phyloP scores from a whole-genome alignment of 2,797 vertebrate species.

The Pseudopleuronectes americanus region DNA sequence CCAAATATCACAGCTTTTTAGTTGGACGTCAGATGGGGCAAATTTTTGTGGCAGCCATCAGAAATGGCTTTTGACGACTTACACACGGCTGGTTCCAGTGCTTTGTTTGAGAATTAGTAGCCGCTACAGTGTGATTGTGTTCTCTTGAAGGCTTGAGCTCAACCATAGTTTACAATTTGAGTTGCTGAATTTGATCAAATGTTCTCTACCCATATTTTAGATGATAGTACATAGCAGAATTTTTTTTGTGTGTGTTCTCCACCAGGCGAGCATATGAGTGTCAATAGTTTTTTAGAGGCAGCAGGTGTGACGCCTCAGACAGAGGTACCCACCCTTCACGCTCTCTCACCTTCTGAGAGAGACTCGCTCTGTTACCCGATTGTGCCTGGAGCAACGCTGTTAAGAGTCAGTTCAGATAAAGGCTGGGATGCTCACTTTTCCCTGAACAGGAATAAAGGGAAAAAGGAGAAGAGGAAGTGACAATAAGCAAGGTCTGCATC shows the following conservation, averaged over 20 bases:
- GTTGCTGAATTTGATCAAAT: not conserved
- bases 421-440: conserved; percentile 10
- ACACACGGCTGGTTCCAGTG: conserved; percentile 17
- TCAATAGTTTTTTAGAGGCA: conserved; percentile 1
- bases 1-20: conserved; percentile 44
- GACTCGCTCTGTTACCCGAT: conserved; percentile 1
- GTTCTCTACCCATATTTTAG: not conserved
- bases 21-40: conserved; percentile 37
- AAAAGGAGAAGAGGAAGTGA: conserved; percentile 27
- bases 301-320: conserved; percentile 20
- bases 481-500: conserved; percentile 7
- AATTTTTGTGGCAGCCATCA: conserved; percentile 33
- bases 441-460: conserved; percentile 20
- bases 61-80: conserved; percentile 24
- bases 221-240: not conserved
- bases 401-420: conserved; percentile 24
- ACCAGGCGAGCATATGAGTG: not conserved
- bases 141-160: not conserved
- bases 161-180: not conserved
- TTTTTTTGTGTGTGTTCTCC: too few relatives aligned
- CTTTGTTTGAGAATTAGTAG: conserved; percentile 11
- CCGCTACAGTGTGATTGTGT: not conserved
- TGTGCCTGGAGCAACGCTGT: conserved; percentile 39
- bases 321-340: not conserved
- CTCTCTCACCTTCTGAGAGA: conserved; percentile 28